phyloP scores from a whole-genome alignment of 2,113 vertebrate genomes.

The Ophiodon elongatus region DNA sequence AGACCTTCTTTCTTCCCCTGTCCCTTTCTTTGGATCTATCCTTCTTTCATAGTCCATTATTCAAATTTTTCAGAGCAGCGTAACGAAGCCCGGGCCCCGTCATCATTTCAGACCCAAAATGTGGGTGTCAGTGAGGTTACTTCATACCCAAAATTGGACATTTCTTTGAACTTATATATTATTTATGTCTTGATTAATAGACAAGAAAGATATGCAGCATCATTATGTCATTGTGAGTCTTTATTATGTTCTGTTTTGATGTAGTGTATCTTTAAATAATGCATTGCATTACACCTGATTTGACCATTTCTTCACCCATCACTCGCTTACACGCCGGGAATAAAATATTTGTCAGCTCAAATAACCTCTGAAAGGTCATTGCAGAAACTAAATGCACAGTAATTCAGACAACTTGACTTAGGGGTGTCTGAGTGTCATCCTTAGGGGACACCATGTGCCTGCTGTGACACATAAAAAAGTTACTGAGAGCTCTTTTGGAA shows the following conservation, averaged over 20 bases:
- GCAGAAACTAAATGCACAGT: constrained; percentile 44
- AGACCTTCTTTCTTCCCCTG: constrained; percentile 60
- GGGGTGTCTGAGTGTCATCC: constrained; percentile 34
- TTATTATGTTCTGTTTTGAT: not conserved
- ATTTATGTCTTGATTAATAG: constrained; percentile 22
- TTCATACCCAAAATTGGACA: constrained; percentile 32
- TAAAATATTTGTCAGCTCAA: not conserved
- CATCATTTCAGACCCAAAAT: constrained; percentile 64
- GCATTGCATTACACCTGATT: not conserved
- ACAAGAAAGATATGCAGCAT: not conserved
- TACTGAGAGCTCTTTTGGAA: constrained; percentile 52
- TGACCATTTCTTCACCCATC: not conserved
- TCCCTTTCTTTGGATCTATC: constrained; percentile 67
- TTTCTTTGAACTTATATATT: not conserved
- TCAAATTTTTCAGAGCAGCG: constrained; percentile 71
- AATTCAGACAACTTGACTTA: constrained; percentile 55
- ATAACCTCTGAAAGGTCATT: constrained; percentile 33
- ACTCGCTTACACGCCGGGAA: not conserved
- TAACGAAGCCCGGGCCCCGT: constrained; percentile 64
- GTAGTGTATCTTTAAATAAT: constrained; percentile 2
- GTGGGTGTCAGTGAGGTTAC: constrained; percentile 51
- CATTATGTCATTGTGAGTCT: not conserved
- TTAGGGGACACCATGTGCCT: constrained; percentile 15
- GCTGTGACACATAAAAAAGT: constrained; percentile 64
- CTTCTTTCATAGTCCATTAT: constrained; percentile 74